Evolutionary conservation across 2,797 vertebrate species (phyloP).

Genomic region (Chelmon rostratus): DNA sequence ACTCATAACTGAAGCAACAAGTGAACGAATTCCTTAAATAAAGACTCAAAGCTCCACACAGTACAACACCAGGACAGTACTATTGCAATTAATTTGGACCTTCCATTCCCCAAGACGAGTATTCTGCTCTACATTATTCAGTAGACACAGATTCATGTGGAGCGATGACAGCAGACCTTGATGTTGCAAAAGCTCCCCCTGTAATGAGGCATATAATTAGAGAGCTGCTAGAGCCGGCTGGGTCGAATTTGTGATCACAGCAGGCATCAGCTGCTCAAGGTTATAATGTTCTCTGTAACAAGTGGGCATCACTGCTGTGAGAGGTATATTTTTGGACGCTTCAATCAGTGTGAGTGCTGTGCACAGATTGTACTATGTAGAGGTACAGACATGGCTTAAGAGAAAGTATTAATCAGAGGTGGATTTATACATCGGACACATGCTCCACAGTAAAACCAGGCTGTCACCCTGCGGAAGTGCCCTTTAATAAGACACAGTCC

Average conservation of each 20-base stretch:
- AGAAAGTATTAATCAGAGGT: constrained; percentile 52
- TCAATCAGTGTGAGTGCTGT: constrained; percentile 63
- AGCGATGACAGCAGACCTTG: constrained; percentile 46
- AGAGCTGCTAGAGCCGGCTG: constrained; percentile 50
- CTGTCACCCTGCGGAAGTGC: not conserved
- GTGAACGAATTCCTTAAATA: constrained; percentile 24
- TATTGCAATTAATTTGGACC: constrained; percentile 34
- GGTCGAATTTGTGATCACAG: constrained; percentile 69
- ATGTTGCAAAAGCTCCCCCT: constrained; percentile 42
- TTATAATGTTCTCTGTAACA: constrained; percentile 58
- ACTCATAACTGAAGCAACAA: not conserved
- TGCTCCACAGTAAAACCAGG: constrained; percentile 5
- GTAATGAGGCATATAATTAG: constrained; percentile 72
- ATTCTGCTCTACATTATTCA: constrained; percentile 63
- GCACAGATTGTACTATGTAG: constrained; percentile 22
- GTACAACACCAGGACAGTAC: constrained; percentile 6
- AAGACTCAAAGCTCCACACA: constrained; percentile 1
- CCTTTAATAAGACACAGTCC: constrained; percentile 23
- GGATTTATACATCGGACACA: constrained; percentile 26
- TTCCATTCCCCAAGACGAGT: constrained; percentile 5
- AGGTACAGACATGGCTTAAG: constrained; percentile 34
- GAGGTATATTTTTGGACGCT: constrained; percentile 58
- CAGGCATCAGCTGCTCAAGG: constrained; percentile 72
- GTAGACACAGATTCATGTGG: constrained; percentile 25
- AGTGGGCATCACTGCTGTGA: constrained; percentile 56